Evolutionary conservation across 2,113 vertebrate genomes (phyloP).

Genomic region (Protobothrops mucrosquamatus): DNA sequence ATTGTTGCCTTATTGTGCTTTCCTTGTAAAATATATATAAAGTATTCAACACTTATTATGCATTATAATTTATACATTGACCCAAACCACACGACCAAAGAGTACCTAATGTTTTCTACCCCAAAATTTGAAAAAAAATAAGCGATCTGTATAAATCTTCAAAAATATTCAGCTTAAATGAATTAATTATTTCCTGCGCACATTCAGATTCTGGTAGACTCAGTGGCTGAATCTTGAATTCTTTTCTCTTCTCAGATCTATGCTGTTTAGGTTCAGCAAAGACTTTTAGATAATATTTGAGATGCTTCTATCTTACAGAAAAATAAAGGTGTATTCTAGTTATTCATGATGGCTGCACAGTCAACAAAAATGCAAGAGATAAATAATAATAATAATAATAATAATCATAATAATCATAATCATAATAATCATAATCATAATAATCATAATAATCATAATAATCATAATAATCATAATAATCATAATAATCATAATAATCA

Average conservation of each 20-base stretch:
- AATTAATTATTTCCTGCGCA: background rate
- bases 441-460: too few species aligned
- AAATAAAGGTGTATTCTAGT: background rate
- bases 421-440: too few species aligned
- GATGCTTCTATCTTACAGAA: background rate
- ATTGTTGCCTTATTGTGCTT: background rate
- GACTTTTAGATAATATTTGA: background rate
- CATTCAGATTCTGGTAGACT: background rate
- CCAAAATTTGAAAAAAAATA: background rate
- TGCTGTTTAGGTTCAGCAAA: background rate
- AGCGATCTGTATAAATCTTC: background rate
- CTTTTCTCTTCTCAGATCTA: background rate
- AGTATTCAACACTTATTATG: background rate
- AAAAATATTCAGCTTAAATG: background rate
- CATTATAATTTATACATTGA: background rate
- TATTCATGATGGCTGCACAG: slow-evolving; percentile 19
- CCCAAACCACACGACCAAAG: background rate
- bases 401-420: too few species aligned
- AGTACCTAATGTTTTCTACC: background rate
- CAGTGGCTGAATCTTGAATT: background rate
- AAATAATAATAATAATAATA: background rate
- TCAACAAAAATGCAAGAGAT: background rate
- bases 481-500: too few species aligned
- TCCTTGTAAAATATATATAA: background rate
- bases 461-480: too few species aligned